Evolutionary conservation across 2,113 vertebrate genomes (phyloP), one percentile per base, ranked within the genome.

Genomic region (Clarias batrachus): DNA sequence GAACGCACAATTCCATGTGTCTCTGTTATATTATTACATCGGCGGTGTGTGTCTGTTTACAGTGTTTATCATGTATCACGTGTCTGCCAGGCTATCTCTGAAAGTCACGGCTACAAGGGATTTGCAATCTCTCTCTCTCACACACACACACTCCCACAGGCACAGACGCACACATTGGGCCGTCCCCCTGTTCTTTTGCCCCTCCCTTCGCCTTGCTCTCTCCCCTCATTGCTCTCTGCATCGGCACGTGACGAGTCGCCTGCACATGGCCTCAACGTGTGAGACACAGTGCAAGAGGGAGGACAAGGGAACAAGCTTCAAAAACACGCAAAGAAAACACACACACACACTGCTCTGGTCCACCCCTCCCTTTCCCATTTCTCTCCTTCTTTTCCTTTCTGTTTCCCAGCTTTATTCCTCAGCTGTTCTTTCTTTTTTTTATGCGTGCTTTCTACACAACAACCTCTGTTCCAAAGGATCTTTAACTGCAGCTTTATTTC

Each of bases 211-310:
- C 80, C 37, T 82, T 66, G 57, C 85, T 88, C 90, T 92, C 91
- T 92, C 86, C 83, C 90, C 93, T 89, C 63, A 86, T 85, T 91
- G 91, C 92, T 93, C 90, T 93, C 94, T 94, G 94, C 94, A 94
- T 90, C 91, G 84, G 93, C 94, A 95, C 94, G 94, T 96, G 94
- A 96, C 90, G 87, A 77, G 92, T 89, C 86, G 79, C 89, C 93
- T 76, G 94, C 95, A 96, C 95, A 95, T 96, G 94, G 93, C 93
- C 93, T 54, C 90, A 90, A 93, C 93, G 93, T 95, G 94, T 95
- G 94, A 94, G 92, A 54, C 81, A 90, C 88, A 65, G 74, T 62
- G 87, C 66, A 52, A 81, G 89, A 87, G 87, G 86, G 88, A 90
- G 70, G 60, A 81, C 79, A 76, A 88, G 89, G 90, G 80, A 86